Evolutionary conservation across 2,797 vertebrate genomes (phyloP), one percentile per base, ranked within the genome.

Genomic region (Centropyge bicolor): DNA sequence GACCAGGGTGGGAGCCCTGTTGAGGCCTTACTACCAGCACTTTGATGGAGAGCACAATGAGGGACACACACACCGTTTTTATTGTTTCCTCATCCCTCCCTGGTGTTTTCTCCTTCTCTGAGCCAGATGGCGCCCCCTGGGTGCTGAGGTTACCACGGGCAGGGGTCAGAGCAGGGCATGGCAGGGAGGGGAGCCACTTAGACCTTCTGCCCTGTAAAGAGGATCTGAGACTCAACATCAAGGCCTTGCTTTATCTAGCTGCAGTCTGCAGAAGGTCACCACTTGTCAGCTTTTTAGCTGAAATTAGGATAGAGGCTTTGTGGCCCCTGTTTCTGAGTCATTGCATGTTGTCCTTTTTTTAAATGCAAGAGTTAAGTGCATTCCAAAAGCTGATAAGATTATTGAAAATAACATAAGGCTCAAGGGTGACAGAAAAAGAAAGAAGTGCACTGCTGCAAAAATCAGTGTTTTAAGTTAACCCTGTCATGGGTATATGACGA

Each of bases 41-140:
- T 95, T 95, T 95, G 95, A 96, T 94, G 95, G 93, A 92, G 90
- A 93, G 93, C 92, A 96, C 94, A 95, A 95, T 95, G 90, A 93
- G 90, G 79, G 60, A 89, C 88, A 84, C 92, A 87, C 87, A 79
- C 89, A 88, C 85, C 74, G 49, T 82, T 86, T 92, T 91, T 90
- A 94, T 95, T 94, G 92, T 94, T 93, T 91, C 73, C 35, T 86
- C 71, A 46, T 70, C 83, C 86, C 77, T 88, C 89, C 92, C 91
- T 60, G 76, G 89, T 88, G 91, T 85, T 90, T 89, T 86, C 76
- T 74, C 78, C 85, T 83, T 79, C 85, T 87, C 89, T 31, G 89
- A 90, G 91, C 93, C 95, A 96, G 95, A 96, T 96, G 96, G 95
- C 84, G 87, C 92, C 95, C 94, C 94, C 94, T 94, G 88, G 91